Base-by-base conservation (phyloP, 1,140 invertebrate species). In the Ceratina japonica region DNA sequence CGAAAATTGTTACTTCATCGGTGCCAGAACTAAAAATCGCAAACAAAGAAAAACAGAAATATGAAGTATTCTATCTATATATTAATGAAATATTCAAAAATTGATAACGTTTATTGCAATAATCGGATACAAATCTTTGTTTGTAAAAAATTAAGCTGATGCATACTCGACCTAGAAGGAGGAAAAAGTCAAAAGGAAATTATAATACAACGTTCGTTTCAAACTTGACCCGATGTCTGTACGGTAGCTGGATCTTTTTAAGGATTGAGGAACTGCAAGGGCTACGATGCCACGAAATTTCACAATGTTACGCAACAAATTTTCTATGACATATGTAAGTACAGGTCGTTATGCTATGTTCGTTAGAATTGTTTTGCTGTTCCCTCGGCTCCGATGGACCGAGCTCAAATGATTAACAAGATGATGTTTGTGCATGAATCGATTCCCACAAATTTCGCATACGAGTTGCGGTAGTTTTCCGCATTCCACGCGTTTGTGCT, bases 381-480 rank as follows among this genome's bases (percentile, higher is more conserved):
- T 79, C 58, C 12, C 72, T 37, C 37, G 52, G 15, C 13, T 13
- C 13, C 20, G 58, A 66, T 91, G 90, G 18, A 88, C 84, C 0
- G 87, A 56, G 12, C 64, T 82, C 22, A 92, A 68, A 62, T 92
- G 92, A 56, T 90, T 90, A 1, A 81, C 8, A 12, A 92, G 79
- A 82, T 92, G 90, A 73, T 91, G 90, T 37, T 92, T 92, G 65
- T 92, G 90, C 87, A 90, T 91, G 66, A 91, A 92, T 16, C 89
- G 87, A 69, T 91, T 76, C 0, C 86, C 86, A 85, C 93, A 94
- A 18, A 91, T 78, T 10, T 91, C 87, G 81, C 93, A 93, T 15
- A 83, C 80, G 75, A 93, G 93, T 73, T 90, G 88, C 4, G 92
- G 92, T 31, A 89, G 87, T 66, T 91, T 90, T 4, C 91, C 90